A percentile compares a stretch with the other conserved stretches of the same genome.
Conservation (phyloP, 2,888 invertebrate genomes). For the Cataglyphis livida region DNA sequence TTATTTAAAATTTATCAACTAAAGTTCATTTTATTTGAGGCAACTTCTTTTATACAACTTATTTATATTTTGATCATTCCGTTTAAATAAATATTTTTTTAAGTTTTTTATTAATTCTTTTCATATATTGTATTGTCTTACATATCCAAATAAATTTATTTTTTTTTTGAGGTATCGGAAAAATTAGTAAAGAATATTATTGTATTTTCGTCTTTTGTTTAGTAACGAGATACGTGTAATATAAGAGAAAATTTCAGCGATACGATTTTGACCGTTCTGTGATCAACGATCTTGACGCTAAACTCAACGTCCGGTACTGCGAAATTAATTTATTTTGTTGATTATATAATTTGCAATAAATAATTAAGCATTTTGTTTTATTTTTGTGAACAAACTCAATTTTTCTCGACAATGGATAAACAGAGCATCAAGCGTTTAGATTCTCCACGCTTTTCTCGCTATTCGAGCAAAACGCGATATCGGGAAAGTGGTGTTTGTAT, state of each 20-base stretch:
- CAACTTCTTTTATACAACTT: too few species aligned
- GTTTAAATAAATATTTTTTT: too few species aligned
- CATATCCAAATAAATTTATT: background rate
- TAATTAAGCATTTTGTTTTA: conserved; percentile 27
- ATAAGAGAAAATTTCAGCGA: background rate
- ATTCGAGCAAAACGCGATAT: background rate
- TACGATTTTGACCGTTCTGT: background rate
- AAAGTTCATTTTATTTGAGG: background rate
- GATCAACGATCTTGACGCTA: background rate
- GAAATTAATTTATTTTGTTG: conserved; percentile 17
- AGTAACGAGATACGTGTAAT: background rate
- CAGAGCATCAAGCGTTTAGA: conserved; percentile 14
- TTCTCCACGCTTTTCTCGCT: conserved; percentile 10
- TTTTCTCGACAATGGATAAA: background rate
- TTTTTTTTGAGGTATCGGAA: background rate
- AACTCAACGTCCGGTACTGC: background rate
- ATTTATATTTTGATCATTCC: too few species aligned
- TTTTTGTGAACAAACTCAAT: background rate
- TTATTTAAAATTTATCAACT: background rate
- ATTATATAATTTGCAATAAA: conserved; percentile 11
- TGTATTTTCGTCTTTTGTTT: background rate
- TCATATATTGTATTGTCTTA: background rate
- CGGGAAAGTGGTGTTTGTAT: background rate
- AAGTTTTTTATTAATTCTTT: background rate
- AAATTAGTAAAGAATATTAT: background rate